A percentile compares a stretch with the other conserved stretches of the same genome.
Conservation (phyloP, 1,140 invertebrate species). For the Drosophila baimaii region DNA sequence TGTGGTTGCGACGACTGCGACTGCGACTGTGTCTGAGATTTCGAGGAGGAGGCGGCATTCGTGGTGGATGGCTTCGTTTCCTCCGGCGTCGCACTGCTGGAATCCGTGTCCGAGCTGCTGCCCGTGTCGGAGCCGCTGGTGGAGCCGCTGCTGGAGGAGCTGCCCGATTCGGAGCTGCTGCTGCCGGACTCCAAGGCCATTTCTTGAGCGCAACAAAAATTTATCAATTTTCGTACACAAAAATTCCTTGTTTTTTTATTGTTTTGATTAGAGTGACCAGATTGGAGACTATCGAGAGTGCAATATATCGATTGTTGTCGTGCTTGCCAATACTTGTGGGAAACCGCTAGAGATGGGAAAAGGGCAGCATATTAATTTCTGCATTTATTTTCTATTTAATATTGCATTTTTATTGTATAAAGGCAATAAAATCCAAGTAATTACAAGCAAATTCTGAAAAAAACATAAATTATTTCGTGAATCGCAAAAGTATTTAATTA, state of each 20-base stretch:
- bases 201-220: constrained; percentile 12
- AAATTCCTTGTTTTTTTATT: constrained; percentile 43
- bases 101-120: constrained; percentile 88
- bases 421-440: too few species aligned
- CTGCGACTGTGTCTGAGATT: constrained; percentile 35
- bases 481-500: too few species aligned
- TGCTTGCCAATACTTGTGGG: constrained; percentile 3
- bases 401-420: too few species aligned
- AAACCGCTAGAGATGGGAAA: background rate
- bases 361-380: too few species aligned
- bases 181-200: constrained; percentile 85
- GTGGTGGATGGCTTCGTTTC: constrained; percentile 51
- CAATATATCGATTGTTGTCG: background rate
- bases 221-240: constrained; percentile 35
- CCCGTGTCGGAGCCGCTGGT: constrained; percentile 85
- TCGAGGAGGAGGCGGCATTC: constrained; percentile 9
- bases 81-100: constrained; percentile 85
- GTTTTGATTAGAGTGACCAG: constrained; percentile 44
- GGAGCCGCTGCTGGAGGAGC: constrained; percentile 86
- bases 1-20: constrained; percentile 34
- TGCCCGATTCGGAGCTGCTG: constrained; percentile 87
- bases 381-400: too few species aligned
- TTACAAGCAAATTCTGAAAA: too few species aligned
- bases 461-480: too few species aligned
- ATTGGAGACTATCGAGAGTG: background rate